phyloP scores from a whole-genome alignment of 2,113 vertebrate species.

The Agapornis roseicollis region DNA sequence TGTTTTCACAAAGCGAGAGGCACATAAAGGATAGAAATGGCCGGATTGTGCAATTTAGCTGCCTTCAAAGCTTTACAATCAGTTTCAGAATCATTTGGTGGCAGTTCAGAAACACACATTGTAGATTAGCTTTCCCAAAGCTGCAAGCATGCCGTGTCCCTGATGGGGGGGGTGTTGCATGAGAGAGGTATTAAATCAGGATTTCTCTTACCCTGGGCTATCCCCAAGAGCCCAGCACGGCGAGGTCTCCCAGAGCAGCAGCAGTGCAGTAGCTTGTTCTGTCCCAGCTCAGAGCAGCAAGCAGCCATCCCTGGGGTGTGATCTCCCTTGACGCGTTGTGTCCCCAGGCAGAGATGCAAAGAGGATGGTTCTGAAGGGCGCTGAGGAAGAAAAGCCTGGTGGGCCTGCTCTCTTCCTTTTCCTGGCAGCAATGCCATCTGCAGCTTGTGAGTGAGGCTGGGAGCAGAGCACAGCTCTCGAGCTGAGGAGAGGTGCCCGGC shows the following conservation, averaged over 20 bases:
- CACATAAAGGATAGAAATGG: constrained; percentile 63
- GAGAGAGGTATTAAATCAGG: not conserved
- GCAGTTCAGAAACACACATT: constrained; percentile 60
- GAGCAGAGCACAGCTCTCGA: not conserved
- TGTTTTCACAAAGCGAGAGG: constrained; percentile 61
- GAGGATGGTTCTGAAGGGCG: not conserved
- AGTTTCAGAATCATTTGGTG: constrained; percentile 61
- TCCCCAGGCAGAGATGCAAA: not conserved
- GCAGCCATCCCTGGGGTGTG: not conserved
- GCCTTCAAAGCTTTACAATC: constrained; percentile 68
- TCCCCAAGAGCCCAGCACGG: not conserved
- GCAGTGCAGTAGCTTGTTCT: not conserved
- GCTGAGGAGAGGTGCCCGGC: not conserved
- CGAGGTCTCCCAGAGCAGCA: not conserved
- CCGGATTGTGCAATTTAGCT: constrained; percentile 56
- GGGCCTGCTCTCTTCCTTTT: not conserved
- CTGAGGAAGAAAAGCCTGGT: not conserved
- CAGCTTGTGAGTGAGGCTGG: rapidly evolving
- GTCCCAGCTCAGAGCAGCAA: not conserved
- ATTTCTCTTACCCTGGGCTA: constrained; percentile 26
- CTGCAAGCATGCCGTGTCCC: rapidly evolving
- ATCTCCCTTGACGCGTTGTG: not conserved
- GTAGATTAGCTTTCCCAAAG: constrained; percentile 38
- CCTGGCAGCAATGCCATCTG: not conserved
- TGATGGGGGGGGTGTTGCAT: not conserved